Base-by-base conservation (phyloP, 2,888 invertebrate species). In the Aleiodes testaceus region DNA sequence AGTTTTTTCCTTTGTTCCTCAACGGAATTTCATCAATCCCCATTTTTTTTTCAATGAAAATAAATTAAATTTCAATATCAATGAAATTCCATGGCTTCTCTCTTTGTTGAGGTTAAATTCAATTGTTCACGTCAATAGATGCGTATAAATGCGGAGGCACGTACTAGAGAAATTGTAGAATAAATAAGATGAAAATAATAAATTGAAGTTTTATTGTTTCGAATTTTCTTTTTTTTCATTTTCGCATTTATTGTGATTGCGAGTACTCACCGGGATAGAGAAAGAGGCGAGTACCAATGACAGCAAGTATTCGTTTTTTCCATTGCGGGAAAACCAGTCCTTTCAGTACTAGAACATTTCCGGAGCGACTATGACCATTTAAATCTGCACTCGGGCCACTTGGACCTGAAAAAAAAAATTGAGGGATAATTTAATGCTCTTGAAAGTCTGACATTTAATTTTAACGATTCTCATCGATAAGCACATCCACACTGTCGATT, bases 311-410 rank as follows among this genome's bases (percentile, higher is more conserved):
- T 75, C 92, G 88, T 66, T 90, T 89, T 82, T 91, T 91, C 92
- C 92, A 92, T 82, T 92, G 92, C 47, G 92, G 92, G 78, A 92
- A 91, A 61, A 92, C 92, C 76, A 92, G 89, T 55, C 92, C 92
- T 84, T 92, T 92, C 64, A 92, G 85, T 55, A 92, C 89, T 77
- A 91, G 88, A 55, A 88, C 86, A 73, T 85, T 83, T 22, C 89
- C 89, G 76, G 88, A 88, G 75, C 87, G 87, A 55, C 85, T 88
- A 77, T 87, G 87, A 49, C 88, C 88, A 14, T 77, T 79, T 55
- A 91, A 85, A 69, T 90, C 90, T 26, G 90, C 89, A 66, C 91
- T 89, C 2, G 89, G 88, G 0, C 88, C 88, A 20, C 90, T 88
- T 18, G 92, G 92, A 7, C 92, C 92, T 87, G 78, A 50, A 76